Conservation (phyloP, 2,113 vertebrate genomes). For the Crotalus horridus region DNA sequence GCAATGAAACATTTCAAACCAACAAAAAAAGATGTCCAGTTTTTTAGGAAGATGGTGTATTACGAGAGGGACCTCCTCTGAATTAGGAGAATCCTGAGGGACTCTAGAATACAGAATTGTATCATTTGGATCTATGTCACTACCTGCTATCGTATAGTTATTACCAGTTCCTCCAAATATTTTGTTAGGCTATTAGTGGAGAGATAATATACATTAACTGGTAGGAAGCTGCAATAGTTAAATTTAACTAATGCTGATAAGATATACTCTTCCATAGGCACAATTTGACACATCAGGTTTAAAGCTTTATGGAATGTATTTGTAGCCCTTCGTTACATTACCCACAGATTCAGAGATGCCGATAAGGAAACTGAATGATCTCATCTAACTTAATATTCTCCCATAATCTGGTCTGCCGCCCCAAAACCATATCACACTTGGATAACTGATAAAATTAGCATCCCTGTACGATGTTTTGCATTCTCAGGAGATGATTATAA, state of each 20-base stretch:
- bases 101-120: neutral
- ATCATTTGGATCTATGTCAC: neutral
- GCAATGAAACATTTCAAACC: neutral
- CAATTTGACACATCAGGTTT: neutral
- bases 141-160: neutral
- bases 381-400: neutral
- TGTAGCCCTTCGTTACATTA: neutral
- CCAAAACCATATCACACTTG: neutral
- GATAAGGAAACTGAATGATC: neutral
- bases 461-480: neutral
- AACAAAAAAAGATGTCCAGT: neutral
- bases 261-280: neutral
- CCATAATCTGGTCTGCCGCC: neutral
- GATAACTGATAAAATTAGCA: neutral
- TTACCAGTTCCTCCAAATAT: neutral
- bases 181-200: neutral
- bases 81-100: neutral
- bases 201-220: neutral
- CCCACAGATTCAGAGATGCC: neutral
- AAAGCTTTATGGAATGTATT: neutral
- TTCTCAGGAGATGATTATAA: neutral
- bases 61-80: neutral
- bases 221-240: neutral
- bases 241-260: neutral
- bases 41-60: neutral